Conservation (phyloP, 2,888 invertebrate genomes). For the Orthosia cruda region DNA sequence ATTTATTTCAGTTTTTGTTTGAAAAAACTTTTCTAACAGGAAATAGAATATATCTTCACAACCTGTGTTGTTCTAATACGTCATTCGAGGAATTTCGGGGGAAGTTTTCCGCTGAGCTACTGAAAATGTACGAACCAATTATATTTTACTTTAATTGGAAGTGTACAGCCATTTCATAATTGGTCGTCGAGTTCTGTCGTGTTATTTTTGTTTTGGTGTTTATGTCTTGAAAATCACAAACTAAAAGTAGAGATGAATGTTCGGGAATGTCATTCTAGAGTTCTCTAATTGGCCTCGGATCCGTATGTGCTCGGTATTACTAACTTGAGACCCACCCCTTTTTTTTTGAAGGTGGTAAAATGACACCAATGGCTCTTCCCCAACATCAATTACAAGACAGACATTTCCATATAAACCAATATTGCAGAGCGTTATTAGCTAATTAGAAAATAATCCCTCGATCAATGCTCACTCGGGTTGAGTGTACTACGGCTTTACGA, state of each 20-base stretch:
- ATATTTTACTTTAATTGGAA: slow-evolving; percentile 12
- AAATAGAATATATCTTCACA: slow-evolving; percentile 40
- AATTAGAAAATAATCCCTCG: slow-evolving; percentile 54
- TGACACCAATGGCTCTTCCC: too few species aligned
- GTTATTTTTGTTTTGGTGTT: background rate
- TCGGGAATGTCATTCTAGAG: background rate
- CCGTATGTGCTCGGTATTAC: too few species aligned
- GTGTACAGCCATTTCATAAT: slow-evolving; percentile 16
- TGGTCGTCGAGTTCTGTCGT: slow-evolving; percentile 11
- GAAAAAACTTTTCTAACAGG: slow-evolving; percentile 19
- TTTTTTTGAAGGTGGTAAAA: too few species aligned
- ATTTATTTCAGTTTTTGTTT: slow-evolving; percentile 32
- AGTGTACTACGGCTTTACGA: slow-evolving; percentile 21
- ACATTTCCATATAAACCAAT: slow-evolving; percentile 7
- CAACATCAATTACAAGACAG: slow-evolving; percentile 3
- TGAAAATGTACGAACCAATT: slow-evolving; percentile 8
- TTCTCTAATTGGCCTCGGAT: background rate
- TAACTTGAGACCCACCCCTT: too few species aligned
- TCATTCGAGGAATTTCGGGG: background rate
- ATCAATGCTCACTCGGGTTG: slow-evolving; percentile 17
- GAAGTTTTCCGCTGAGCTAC: slow-evolving; percentile 14
- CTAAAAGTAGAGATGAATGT: background rate
- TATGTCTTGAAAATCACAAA: background rate
- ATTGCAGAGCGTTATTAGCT: slow-evolving; percentile 40
- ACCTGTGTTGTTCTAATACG: slow-evolving; percentile 33